Percentiles rank a stretch among this genome's conserved stretches.
phyloP scores from a whole-genome alignment of 1,140 invertebrate species.

The Triops longicaudatus region DNA sequence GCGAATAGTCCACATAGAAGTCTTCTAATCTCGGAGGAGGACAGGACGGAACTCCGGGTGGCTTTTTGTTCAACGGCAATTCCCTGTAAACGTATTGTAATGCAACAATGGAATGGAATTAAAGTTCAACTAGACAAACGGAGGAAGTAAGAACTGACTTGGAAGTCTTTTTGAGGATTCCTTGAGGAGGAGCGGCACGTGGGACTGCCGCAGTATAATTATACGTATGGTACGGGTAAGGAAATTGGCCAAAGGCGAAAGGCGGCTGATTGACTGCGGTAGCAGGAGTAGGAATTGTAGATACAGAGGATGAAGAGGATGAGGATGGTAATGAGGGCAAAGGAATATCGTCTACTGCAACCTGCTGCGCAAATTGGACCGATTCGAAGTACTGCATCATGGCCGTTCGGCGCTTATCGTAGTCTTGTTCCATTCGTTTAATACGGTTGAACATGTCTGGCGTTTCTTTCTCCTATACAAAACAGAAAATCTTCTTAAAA shows the following conservation, averaged over 20 bases:
- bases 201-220: slow-evolving; percentile 44
- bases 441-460: slow-evolving; percentile 85
- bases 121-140: neutral
- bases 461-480: slow-evolving; percentile 73
- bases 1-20: slow-evolving; percentile 16
- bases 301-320: slow-evolving; percentile 36
- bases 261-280: slow-evolving; percentile 20
- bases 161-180: slow-evolving; percentile 64
- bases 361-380: slow-evolving; percentile 84
- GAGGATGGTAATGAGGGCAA: slow-evolving; percentile 51
- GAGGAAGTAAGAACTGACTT: neutral
- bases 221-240: slow-evolving; percentile 59
- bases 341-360: slow-evolving; percentile 94
- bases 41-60: slow-evolving; percentile 27
- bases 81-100: neutral
- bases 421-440: slow-evolving; percentile 81
- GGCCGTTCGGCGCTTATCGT: slow-evolving; percentile 78
- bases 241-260: slow-evolving; percentile 57
- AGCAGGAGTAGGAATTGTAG: slow-evolving; percentile 20
- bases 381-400: slow-evolving; percentile 89
- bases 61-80: slow-evolving; percentile 16
- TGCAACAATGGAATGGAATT: neutral
- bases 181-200: slow-evolving; percentile 42
- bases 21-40: slow-evolving; percentile 22
- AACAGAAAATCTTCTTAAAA: slow-evolving; percentile 20